Conservation (phyloP, 2,797 vertebrate species). For the Peromyscus eremicus region DNA sequence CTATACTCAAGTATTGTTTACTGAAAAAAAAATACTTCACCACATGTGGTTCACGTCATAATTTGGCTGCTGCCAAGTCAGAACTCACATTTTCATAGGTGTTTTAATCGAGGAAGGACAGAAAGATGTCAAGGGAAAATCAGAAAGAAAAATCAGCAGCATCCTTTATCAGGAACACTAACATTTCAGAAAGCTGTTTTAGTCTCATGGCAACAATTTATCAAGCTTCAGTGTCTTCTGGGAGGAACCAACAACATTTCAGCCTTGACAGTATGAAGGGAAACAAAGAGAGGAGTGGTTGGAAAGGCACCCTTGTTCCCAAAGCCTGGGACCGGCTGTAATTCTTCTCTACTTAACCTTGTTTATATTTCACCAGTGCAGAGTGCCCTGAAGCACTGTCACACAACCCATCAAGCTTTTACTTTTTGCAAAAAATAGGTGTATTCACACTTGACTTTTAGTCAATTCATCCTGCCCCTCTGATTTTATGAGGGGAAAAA, state of each 20-base stretch:
- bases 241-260: neutral
- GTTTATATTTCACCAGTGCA: neutral
- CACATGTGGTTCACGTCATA: neutral
- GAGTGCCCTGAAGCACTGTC: neutral
- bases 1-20: neutral
- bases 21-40: neutral
- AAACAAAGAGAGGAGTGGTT: neutral
- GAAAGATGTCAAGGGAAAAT: neutral
- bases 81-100: neutral
- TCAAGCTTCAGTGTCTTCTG: neutral
- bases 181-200: neutral
- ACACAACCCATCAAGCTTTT: neutral
- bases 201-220: neutral
- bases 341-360: neutral
- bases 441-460: conserved; percentile 15
- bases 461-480: neutral
- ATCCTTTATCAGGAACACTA: neutral
- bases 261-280: neutral
- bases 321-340: neutral
- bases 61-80: neutral
- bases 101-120: neutral
- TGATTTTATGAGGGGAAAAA: conserved; percentile 11
- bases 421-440: neutral
- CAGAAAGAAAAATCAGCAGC: neutral
- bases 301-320: neutral